These are phyloP conservation scores for Hemiscyllium ocellatum DNA, from an alignment of 2,113 vertebrate genomes.

Conservation along the genomic window DNA sequence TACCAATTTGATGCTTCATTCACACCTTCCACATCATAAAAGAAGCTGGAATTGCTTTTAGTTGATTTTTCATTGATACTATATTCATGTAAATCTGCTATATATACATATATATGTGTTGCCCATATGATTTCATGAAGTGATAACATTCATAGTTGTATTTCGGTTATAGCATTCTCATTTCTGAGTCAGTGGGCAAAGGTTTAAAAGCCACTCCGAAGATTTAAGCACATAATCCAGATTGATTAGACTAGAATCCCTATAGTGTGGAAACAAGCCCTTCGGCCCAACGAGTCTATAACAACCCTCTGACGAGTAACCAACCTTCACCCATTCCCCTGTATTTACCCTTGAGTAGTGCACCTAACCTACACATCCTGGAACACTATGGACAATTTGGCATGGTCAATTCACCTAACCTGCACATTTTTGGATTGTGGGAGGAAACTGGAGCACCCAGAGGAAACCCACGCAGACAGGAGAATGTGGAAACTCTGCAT, in stretches of 20 bases:
- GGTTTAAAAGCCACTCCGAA: not conserved
- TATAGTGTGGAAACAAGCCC: too few relatives aligned
- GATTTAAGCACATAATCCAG: not conserved
- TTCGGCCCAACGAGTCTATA: too few relatives aligned
- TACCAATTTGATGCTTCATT: not conserved
- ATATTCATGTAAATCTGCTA: not conserved
- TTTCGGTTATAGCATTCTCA: not conserved
- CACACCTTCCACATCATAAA: not conserved
- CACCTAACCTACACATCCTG: too few relatives aligned
- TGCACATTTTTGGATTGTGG: too few relatives aligned
- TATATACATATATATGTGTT: not conserved
- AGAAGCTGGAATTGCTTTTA: not conserved
- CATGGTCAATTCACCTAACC: too few relatives aligned
- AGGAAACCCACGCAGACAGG: too few relatives aligned
- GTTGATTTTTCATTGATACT: not conserved
- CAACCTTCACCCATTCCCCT: too few relatives aligned
- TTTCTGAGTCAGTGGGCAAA: not conserved
- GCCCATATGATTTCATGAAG: not conserved
- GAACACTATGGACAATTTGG: too few relatives aligned
- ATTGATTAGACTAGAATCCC: not conserved
- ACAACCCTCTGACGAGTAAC: too few relatives aligned
- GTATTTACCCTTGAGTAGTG: too few relatives aligned
- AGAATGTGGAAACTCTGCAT: too few relatives aligned
- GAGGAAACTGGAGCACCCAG: too few relatives aligned
- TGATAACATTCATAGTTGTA: not conserved